Evolutionary conservation across 2,797 vertebrate genomes (phyloP).

Genomic region (Avahi laniger): DNA sequence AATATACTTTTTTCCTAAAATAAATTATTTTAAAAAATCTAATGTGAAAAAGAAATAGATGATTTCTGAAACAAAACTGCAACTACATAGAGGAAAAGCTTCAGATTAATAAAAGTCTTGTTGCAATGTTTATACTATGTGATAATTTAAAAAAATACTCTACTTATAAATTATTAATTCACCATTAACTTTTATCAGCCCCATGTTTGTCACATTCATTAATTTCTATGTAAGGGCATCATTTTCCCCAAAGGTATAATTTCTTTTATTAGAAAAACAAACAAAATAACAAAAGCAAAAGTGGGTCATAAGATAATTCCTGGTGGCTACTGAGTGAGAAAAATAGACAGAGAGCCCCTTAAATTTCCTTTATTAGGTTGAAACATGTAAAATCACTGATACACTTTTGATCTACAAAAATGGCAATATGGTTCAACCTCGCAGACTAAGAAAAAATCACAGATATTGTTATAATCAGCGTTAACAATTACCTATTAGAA

Average conservation of each 20-base stretch:
- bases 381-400: not conserved
- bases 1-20: constrained; percentile 46
- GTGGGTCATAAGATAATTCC: not conserved
- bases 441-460: constrained; percentile 29
- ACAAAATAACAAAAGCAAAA: constrained; percentile 47
- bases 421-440: constrained; percentile 17
- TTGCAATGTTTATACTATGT: constrained; percentile 17
- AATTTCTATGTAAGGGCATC: constrained; percentile 20
- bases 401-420: constrained; percentile 43
- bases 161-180: constrained; percentile 58
- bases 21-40: not conserved
- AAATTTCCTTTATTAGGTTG: constrained; percentile 33
- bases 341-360: not conserved
- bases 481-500: constrained; percentile 39
- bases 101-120: constrained; percentile 50
- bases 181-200: constrained; percentile 35
- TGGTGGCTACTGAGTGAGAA: constrained; percentile 5
- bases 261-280: constrained; percentile 48
- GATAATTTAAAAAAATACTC: not conserved
- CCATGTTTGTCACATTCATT: not conserved
- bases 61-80: constrained; percentile 45
- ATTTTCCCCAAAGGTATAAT: constrained; percentile 41
- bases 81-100: constrained; percentile 12
- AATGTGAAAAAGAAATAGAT: constrained; percentile 10
- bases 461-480: constrained; percentile 30